A percentile compares a stretch with the other conserved stretches of the same genome.
Conservation (phyloP, 2,888 invertebrate genomes). For the Phymatocera aterrima region DNA sequence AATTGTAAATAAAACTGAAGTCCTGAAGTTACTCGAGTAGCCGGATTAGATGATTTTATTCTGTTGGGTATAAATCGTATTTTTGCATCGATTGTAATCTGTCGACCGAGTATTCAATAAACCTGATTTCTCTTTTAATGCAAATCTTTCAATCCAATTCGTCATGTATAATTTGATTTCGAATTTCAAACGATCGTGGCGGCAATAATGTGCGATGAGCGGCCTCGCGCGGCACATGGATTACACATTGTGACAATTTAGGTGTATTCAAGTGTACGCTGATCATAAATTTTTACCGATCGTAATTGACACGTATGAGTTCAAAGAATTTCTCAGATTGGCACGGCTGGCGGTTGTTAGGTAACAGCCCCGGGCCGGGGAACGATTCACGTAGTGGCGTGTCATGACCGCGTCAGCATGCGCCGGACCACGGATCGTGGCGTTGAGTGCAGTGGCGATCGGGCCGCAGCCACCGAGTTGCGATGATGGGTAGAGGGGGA, state of each 20-base stretch:
- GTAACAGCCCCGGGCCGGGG: slow-evolving; percentile 4
- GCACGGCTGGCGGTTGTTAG: not conserved
- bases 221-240: no score
- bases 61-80: not conserved
- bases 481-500: not conserved
- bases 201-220: no score
- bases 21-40: no score
- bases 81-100: not conserved
- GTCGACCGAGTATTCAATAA: not conserved
- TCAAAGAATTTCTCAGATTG: not conserved
- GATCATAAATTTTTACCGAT: not conserved
- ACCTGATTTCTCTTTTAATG: not conserved
- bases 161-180: not conserved
- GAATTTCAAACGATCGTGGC: not conserved
- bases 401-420: slow-evolving; percentile 68
- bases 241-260: no score
- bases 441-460: no score
- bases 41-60: not conserved
- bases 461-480: not conserved
- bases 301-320: not conserved
- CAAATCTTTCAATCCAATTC: not conserved
- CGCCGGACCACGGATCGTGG: slow-evolving; percentile 54
- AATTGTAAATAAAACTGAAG: slow-evolving; percentile 54
- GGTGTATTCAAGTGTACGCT: no score
- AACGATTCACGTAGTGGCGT: slow-evolving; percentile 54